Conservation (phyloP, 2,797 vertebrate genomes). For the Novumbra hubbsi region DNA sequence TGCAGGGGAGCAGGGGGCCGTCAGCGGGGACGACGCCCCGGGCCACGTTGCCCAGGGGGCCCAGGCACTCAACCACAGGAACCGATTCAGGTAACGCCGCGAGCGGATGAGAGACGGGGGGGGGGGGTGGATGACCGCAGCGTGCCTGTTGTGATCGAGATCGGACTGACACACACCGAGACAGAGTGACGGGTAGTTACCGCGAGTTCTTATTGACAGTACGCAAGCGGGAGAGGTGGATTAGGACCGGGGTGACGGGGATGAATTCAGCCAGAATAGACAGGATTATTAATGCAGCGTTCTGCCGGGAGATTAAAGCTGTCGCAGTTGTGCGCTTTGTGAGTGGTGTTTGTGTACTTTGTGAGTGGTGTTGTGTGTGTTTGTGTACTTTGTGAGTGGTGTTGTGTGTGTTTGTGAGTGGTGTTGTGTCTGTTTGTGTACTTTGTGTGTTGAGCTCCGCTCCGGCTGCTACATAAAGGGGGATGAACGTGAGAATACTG, state of each 20-base stretch:
- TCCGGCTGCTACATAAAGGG: slow-evolving; percentile 13
- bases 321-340: not conserved
- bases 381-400: slow-evolving; percentile 24
- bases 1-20: slow-evolving; percentile 56
- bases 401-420: not conserved
- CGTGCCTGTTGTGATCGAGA: slow-evolving; percentile 5
- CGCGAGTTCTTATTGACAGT: slow-evolving; percentile 15
- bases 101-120: slow-evolving; percentile 9
- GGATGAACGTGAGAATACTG: slow-evolving; percentile 7
- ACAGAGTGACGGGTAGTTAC: not conserved
- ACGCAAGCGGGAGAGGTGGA: slow-evolving; percentile 1
- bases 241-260: not conserved
- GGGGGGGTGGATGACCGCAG: slow-evolving; percentile 7
- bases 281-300: slow-evolving; percentile 30
- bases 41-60: slow-evolving; percentile 53
- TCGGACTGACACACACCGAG: slow-evolving; percentile 7
- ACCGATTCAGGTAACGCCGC: slow-evolving; percentile 77
- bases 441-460: slow-evolving; percentile 10
- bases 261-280: not conserved
- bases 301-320: slow-evolving; percentile 4
- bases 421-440: slow-evolving; percentile 23
- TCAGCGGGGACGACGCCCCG: slow-evolving; percentile 48
- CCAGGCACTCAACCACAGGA: slow-evolving; percentile 67
- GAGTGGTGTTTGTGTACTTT: not conserved
- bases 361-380: too few relatives aligned